Evolutionary conservation across 2,888 invertebrate species (phyloP), one percentile per base, ranked within the genome.

Genomic region (Cylloceria caligata): DNA sequence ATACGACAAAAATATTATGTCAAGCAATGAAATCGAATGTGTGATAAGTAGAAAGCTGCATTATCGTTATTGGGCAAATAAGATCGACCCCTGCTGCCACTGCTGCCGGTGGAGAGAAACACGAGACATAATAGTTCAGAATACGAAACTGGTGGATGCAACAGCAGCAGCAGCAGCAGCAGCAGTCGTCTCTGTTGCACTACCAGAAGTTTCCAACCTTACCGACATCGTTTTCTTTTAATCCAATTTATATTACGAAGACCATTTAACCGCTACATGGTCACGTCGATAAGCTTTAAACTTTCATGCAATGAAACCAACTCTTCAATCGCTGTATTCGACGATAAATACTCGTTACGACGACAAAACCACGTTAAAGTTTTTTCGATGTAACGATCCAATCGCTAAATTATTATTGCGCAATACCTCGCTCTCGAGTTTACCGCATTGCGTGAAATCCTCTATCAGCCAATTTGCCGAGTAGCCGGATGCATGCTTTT

Each of bases 131-230:
- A 68, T 57, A 57, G 11, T 13, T 30, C 30, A 3, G 55, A 57
- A 30, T 27, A 57, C 55, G 16, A 60, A 30, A 60, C 34, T 30
- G 73, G 24, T 73, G 49, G 73, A 64, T 62, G 62, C 34, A 16
- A 11, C 34, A 27, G 68, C 27, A 34, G 62, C 62, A 73, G 64
- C 60, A 27, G 62, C 42, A 30, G 30, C 30, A 30, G 30, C 30
- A 30, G 30, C 30, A 30, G 30, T 5, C 27, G 11, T 49, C 19
- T 19, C 16, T 34, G 19, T 39, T n/a, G 5, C 36, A 19, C 16
- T 64, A 27, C 9, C 13, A 7, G 3, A 19, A n/a, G 64, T 39
- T 64, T 39, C 24, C 73, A 36, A n/a, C 64, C n/a, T 73, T 49
- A 52, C 64, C 73, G 64, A 73, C 68, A 1, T 19, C 27, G 27